Evolutionary conservation across 2,797 vertebrate genomes (phyloP).

Genomic region (Ispidina picta): DNA sequence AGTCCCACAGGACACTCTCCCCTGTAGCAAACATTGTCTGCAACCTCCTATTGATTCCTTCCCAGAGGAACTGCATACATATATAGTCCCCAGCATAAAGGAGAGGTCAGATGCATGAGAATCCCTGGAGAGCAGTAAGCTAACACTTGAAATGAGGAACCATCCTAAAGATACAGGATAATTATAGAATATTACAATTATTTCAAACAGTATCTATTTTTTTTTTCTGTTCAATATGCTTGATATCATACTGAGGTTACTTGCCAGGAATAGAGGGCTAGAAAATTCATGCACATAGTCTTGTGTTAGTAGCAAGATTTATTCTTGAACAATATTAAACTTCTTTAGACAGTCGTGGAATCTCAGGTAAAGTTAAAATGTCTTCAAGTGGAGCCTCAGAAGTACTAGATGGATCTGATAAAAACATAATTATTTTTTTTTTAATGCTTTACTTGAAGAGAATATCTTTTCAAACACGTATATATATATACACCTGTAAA

Average conservation of each 20-base stretch:
- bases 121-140: background rate
- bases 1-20: constrained; percentile 25
- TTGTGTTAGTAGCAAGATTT: background rate
- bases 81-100: background rate
- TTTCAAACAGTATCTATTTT: background rate
- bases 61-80: background rate
- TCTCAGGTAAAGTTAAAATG: background rate
- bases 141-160: background rate
- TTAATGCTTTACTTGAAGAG: background rate
- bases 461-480: background rate
- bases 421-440: background rate
- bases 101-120: background rate
- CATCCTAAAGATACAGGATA: background rate
- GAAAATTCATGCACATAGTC: background rate
- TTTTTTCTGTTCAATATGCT: background rate
- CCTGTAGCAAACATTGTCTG: background rate
- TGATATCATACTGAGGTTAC: background rate
- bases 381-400: background rate
- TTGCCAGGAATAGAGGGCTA: background rate
- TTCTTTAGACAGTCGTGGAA: background rate
- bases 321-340: background rate
- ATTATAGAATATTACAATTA: background rate
- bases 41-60: constrained; percentile 32
- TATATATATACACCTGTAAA: no score
- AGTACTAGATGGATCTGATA: background rate